These are phyloP conservation scores for Psophia crepitans DNA, from an alignment of 2,113 vertebrate genomes.

Conservation along the genomic window DNA sequence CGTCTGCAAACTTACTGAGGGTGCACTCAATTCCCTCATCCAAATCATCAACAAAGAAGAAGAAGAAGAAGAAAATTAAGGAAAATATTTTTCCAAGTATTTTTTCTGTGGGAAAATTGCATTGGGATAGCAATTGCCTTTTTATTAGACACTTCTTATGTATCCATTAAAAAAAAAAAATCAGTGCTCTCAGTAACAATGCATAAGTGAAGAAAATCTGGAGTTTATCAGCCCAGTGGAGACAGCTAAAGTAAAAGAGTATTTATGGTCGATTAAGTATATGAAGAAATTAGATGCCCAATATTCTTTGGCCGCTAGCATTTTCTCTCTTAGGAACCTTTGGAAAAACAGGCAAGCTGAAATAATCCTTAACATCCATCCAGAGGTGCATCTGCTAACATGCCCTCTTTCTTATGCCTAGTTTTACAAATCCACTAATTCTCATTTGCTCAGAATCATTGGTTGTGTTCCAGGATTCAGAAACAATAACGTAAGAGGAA, in stretches of 20 bases:
- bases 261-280: neutral
- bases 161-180: neutral
- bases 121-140: neutral
- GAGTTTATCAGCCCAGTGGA: neutral
- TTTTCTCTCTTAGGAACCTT: neutral
- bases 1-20: too few species aligned
- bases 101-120: neutral
- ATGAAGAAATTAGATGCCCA: neutral
- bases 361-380: neutral
- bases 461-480: neutral
- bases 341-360: neutral
- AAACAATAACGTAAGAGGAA: neutral
- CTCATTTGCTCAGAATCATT: neutral
- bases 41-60: too few species aligned
- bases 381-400: neutral
- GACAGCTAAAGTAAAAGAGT: neutral
- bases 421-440: neutral
- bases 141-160: neutral
- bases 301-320: neutral
- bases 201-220: neutral
- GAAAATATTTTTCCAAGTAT: neutral
- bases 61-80: neutral
- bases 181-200: neutral
- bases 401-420: neutral
- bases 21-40: too few species aligned